Percentiles rank a stretch among this genome's conserved stretches.
Evolutionary conservation across 2,113 vertebrate genomes (phyloP).

Genomic region (Aldabrachelys gigantea): DNA sequence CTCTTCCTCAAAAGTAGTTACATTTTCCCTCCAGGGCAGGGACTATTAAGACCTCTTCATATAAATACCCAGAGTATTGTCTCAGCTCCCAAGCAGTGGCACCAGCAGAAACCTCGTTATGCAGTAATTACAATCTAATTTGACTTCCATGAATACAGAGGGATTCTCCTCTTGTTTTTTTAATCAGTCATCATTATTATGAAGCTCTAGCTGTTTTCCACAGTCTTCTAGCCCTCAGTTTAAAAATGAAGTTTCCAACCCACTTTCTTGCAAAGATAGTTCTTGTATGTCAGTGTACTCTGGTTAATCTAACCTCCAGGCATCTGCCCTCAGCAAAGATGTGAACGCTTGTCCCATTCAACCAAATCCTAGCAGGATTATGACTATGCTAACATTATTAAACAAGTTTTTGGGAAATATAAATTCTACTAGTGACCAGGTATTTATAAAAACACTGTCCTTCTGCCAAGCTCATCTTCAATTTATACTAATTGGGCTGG

Average conservation of each 20-base stretch:
- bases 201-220: neutral
- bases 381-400: slow-evolving; percentile 58
- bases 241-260: neutral
- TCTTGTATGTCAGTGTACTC: neutral
- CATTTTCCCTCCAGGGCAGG: neutral
- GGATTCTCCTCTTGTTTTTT: neutral
- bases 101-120: neutral
- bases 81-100: neutral
- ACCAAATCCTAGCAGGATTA: slow-evolving; percentile 33
- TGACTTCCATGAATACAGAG: neutral
- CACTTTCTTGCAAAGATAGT: neutral
- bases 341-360: slow-evolving; percentile 52
- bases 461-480: neutral
- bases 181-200: neutral
- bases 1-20: slow-evolving; percentile 5
- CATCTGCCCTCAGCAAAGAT: slow-evolving; percentile 48
- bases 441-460: neutral
- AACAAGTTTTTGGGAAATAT: slow-evolving; percentile 51
- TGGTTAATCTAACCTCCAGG: slow-evolving; percentile 49
- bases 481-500: neutral
- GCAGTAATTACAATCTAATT: slow-evolving; percentile 13
- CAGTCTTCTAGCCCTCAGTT: neutral
- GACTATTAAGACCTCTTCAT: slow-evolving; percentile 33
- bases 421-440: slow-evolving; percentile 20
- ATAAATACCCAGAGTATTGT: neutral